Conservation (phyloP, 2,888 invertebrate species). For the Epirrhoe alternata region DNA sequence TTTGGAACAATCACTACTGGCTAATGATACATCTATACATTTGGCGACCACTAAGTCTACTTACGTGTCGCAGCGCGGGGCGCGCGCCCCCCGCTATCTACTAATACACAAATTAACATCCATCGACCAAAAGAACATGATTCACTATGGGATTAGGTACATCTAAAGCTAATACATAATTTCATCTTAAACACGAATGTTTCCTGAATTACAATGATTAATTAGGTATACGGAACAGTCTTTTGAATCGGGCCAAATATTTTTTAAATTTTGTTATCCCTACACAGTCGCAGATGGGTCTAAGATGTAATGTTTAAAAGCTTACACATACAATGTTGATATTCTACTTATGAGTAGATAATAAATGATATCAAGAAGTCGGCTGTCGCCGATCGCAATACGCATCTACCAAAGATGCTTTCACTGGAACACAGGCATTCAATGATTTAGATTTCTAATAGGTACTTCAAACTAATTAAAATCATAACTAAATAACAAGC, state of each 20-base stretch:
- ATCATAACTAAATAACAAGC: constrained; percentile 82
- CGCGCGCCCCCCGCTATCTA: constrained; percentile 29
- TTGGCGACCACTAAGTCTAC: constrained; percentile 82
- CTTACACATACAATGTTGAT: constrained; percentile 62
- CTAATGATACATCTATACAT: constrained; percentile 83
- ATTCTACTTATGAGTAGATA: constrained; percentile 61
- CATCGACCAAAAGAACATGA: constrained; percentile 66
- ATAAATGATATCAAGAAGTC: constrained; percentile 33
- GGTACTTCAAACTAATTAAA: constrained; percentile 49
- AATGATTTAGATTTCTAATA: constrained; percentile 48
- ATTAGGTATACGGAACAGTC: constrained; percentile 88
- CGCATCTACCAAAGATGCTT: constrained; percentile 49
- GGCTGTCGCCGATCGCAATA: constrained; percentile 30
- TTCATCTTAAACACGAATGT: constrained; percentile 69
- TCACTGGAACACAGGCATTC: constrained; percentile 61
- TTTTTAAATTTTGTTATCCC: constrained; percentile 78
- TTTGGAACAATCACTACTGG: constrained; percentile 83
- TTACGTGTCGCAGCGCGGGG: constrained; percentile 61
- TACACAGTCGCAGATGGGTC: constrained; percentile 76
- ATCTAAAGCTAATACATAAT: constrained; percentile 70
- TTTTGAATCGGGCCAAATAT: constrained; percentile 88
- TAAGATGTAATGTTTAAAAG: constrained; percentile 69
- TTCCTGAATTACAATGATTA: constrained; percentile 76
- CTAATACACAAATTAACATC: constrained; percentile 67
- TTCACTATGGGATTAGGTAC: constrained; percentile 65